A percentile compares a stretch with the other conserved stretches of the same genome.
These are phyloP conservation scores for Nephrotoma guestfalica DNA, from an alignment of 2,888 invertebrate genomes.

Conservation along the genomic window DNA sequence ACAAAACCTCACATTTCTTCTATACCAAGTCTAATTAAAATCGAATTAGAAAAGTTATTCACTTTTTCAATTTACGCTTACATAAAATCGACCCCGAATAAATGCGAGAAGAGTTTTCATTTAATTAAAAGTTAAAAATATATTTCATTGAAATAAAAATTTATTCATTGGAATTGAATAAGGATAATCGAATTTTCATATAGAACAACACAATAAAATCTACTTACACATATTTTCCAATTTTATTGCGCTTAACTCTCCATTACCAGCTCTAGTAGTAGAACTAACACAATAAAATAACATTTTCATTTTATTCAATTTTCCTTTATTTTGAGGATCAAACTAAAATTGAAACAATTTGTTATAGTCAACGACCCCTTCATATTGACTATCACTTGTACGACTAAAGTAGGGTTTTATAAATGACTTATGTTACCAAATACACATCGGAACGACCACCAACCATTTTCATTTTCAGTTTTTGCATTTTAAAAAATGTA, in stretches of 20 bases:
- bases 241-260: background rate
- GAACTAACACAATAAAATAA: background rate
- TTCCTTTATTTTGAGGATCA: background rate
- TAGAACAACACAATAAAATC: background rate
- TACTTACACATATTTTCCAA: background rate
- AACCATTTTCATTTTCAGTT: background rate
- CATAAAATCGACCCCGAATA: background rate
- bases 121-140: background rate
- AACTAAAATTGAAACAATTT: background rate
- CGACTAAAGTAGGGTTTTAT: background rate
- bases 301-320: background rate
- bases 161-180: background rate
- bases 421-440: background rate
- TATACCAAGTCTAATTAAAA: background rate
- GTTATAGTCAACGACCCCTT: background rate
- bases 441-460: background rate
- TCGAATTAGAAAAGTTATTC: background rate
- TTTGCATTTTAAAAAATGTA: background rate
- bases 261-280: background rate
- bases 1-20: background rate
- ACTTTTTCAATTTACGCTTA: background rate
- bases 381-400: background rate
- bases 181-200: background rate
- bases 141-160: background rate
- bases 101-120: background rate